Evolutionary conservation across 2,797 vertebrate species (phyloP).

Genomic region (Clamator glandarius): DNA sequence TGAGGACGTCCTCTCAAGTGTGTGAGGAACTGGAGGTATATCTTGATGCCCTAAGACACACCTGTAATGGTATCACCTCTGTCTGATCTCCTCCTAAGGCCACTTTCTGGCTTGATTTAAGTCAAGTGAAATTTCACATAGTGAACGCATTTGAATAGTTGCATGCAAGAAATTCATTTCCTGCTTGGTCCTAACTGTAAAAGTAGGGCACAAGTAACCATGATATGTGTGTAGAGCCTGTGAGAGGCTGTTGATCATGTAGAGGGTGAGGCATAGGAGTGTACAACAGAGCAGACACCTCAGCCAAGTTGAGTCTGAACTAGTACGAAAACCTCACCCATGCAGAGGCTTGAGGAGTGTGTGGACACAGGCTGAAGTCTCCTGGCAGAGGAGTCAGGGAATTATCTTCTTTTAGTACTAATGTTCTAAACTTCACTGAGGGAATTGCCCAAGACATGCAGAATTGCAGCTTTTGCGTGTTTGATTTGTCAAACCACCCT

Average conservation of each 20-base stretch:
- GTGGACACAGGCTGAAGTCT: no score
- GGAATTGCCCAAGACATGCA: neutral
- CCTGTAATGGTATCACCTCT: neutral
- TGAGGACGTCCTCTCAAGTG: neutral
- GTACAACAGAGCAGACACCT: neutral
- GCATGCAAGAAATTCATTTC: neutral
- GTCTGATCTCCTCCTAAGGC: neutral
- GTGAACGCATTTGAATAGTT: neutral
- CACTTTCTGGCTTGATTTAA: neutral
- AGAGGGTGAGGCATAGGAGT: neutral
- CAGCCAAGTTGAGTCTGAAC: neutral
- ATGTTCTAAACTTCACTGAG: accelerated
- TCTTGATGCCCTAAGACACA: neutral
- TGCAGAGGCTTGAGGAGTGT: accelerated
- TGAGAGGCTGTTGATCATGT: neutral
- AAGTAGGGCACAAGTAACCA: neutral
- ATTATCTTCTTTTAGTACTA: neutral
- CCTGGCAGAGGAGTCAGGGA: neutral
- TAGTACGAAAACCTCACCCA: neutral
- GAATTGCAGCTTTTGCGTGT: neutral
- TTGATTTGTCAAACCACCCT: neutral
- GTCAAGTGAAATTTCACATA: neutral
- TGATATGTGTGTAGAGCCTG: neutral
- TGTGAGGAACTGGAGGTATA: neutral
- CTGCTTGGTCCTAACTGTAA: neutral